Evolutionary conservation across 2,888 invertebrate genomes (phyloP).

Genomic region (Imbricaverruca yamaguchii): DNA sequence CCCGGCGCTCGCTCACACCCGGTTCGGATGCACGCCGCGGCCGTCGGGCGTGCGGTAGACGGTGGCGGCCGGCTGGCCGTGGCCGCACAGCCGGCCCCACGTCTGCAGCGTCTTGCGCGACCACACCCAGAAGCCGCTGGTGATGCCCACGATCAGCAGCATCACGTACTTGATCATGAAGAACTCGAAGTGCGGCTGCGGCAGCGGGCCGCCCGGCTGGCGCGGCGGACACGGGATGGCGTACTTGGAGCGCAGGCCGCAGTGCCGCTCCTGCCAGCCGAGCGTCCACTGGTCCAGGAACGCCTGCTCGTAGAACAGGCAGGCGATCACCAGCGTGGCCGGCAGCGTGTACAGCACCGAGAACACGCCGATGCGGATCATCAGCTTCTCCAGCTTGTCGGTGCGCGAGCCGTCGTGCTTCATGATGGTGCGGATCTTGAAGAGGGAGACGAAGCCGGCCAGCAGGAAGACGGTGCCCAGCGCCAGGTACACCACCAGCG

Average conservation of each 20-base stretch:
- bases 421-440: conserved; percentile 84
- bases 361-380: conserved; percentile 92
- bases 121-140: conserved; percentile 95
- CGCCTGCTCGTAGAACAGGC: conserved; percentile 76
- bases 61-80: background rate
- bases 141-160: conserved; percentile 89
- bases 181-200: conserved; percentile 35
- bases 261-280: conserved; percentile 73
- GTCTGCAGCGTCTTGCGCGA: conserved; percentile 89
- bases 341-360: conserved; percentile 90
- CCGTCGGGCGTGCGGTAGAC: background rate
- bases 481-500: conserved; percentile 75
- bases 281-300: conserved; percentile 87
- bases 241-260: conserved; percentile 48
- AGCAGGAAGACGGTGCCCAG: conserved; percentile 86
- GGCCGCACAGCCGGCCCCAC: conserved; percentile 71
- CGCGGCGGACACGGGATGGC: conserved; percentile 53
- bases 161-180: conserved; percentile 63
- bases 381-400: conserved; percentile 85
- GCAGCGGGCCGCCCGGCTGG: conserved; percentile 55
- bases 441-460: conserved; percentile 85
- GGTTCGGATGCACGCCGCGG: background rate
- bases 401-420: conserved; percentile 79
- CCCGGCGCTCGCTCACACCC: background rate
- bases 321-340: conserved; percentile 78